A percentile compares a stretch with the other conserved stretches of the same genome.
Evolutionary conservation across 2,888 invertebrate species (phyloP).

Genomic region (Slavum lentiscoides): DNA sequence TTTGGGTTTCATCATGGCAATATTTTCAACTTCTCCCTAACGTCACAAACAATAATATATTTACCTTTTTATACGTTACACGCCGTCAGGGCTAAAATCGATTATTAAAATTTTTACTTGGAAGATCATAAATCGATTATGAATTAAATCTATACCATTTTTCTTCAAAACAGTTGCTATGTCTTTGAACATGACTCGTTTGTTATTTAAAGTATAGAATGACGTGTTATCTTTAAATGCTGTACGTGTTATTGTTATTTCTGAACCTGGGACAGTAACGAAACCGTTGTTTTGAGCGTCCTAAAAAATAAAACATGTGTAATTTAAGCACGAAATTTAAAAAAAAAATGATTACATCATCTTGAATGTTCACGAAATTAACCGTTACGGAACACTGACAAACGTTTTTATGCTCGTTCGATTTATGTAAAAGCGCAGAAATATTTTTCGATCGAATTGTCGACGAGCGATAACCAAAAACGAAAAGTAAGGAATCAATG

Average conservation of each 20-base stretch:
- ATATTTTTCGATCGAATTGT: slow-evolving; percentile 96
- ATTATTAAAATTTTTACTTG: slow-evolving; percentile 68
- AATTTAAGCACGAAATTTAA: not conserved
- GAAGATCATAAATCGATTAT: slow-evolving; percentile 95
- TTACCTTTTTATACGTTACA: not conserved
- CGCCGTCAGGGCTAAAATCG: no score
- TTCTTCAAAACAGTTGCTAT: slow-evolving; percentile 75
- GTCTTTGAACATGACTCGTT: slow-evolving; percentile 81
- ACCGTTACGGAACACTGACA: slow-evolving; percentile 84
- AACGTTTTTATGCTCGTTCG: slow-evolving; percentile 75
- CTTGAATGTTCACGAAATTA: slow-evolving; percentile 81
- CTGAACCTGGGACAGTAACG: slow-evolving; percentile 75
- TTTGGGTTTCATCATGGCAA: slow-evolving; percentile 98
- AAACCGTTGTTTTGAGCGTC: slow-evolving; percentile 68
- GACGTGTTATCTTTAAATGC: slow-evolving; percentile 82
- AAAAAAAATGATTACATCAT: slow-evolving; percentile 66
- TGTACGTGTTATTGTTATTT: slow-evolving; percentile 83
- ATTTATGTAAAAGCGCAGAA: slow-evolving; percentile 89
- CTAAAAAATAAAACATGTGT: slow-evolving; percentile 29
- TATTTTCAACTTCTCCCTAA: slow-evolving; percentile 98
- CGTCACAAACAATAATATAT: not conserved
- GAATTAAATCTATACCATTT: slow-evolving; percentile 91
- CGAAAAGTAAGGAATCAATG: slow-evolving; percentile 98
- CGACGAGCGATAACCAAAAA: slow-evolving; percentile 94
- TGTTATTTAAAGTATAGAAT: slow-evolving; percentile 75